Percentiles rank a stretch among this genome's conserved stretches.
phyloP scores from a whole-genome alignment of 2,888 invertebrate genomes.

The Cetonia aurata region DNA sequence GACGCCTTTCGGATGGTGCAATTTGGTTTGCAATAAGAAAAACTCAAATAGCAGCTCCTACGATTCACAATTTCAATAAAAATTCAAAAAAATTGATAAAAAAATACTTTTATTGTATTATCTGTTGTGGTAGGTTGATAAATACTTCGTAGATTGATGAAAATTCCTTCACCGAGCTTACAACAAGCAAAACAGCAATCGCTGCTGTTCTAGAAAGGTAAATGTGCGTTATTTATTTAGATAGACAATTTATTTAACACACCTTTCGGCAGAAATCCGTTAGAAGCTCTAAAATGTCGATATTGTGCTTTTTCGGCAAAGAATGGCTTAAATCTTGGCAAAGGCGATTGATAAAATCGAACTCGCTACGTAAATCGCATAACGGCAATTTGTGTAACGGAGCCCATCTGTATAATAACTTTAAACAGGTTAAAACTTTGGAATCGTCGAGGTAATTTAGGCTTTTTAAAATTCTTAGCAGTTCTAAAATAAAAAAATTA shows the following conservation, averaged over 20 bases:
- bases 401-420: conserved; percentile 58
- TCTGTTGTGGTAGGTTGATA: conserved; percentile 55
- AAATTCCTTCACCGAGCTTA: conserved; percentile 63
- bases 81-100: conserved; percentile 33
- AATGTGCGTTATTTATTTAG: not conserved
- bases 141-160: conserved; percentile 53
- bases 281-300: conserved; percentile 50
- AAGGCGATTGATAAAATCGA: conserved; percentile 57
- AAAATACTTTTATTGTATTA: conserved; percentile 55
- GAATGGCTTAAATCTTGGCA: conserved; percentile 52
- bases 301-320: conserved; percentile 51
- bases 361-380: conserved; percentile 56
- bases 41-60: conserved; percentile 67
- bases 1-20: conserved; percentile 69
- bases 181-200: conserved; percentile 62
- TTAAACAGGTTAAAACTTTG: conserved; percentile 55
- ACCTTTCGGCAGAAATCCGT: conserved; percentile 48
- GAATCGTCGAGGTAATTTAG: conserved; percentile 24
- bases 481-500: conserved; percentile 43
- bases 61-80: conserved; percentile 41
- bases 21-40: conserved; percentile 67
- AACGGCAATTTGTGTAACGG: conserved; percentile 57
- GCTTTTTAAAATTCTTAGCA: conserved; percentile 47
- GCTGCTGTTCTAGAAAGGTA: conserved; percentile 58
- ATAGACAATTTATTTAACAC: not conserved